These are phyloP conservation scores for Falco biarmicus DNA, from an alignment of 2,797 vertebrate species.

Conservation along the genomic window DNA sequence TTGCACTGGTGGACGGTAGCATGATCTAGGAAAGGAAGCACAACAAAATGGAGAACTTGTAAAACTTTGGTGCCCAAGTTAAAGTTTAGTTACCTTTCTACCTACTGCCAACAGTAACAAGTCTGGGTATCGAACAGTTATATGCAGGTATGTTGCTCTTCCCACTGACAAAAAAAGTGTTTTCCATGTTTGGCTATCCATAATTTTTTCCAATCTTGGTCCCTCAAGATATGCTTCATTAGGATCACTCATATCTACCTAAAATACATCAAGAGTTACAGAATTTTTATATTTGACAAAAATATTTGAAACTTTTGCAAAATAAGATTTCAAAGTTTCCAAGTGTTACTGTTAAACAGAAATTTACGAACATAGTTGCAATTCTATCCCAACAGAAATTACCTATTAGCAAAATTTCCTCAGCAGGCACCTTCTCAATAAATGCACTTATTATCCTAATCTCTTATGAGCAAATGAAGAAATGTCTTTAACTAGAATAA, in stretches of 20 bases:
- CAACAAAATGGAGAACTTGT: background rate
- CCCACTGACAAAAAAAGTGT: background rate
- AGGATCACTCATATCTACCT: background rate
- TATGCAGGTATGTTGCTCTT: background rate
- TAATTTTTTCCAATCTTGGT: background rate
- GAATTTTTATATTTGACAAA: background rate
- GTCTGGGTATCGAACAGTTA: background rate
- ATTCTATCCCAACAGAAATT: background rate
- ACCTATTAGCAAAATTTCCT: background rate
- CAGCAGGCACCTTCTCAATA: background rate
- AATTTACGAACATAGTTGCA: background rate
- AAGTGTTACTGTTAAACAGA: background rate
- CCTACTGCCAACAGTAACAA: background rate
- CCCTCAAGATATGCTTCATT: background rate
- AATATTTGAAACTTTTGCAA: background rate
- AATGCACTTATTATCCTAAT: background rate
- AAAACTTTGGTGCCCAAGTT: background rate
- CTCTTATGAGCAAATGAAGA: background rate
- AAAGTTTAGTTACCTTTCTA: background rate
- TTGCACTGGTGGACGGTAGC: accelerated
- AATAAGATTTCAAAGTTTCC: background rate
- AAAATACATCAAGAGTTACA: background rate
- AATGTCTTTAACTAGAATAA: background rate
- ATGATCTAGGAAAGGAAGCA: background rate
- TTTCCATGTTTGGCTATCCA: background rate